Evolutionary conservation across 2,113 vertebrate species (phyloP).

Genomic region (Zosterops borbonicus): DNA sequence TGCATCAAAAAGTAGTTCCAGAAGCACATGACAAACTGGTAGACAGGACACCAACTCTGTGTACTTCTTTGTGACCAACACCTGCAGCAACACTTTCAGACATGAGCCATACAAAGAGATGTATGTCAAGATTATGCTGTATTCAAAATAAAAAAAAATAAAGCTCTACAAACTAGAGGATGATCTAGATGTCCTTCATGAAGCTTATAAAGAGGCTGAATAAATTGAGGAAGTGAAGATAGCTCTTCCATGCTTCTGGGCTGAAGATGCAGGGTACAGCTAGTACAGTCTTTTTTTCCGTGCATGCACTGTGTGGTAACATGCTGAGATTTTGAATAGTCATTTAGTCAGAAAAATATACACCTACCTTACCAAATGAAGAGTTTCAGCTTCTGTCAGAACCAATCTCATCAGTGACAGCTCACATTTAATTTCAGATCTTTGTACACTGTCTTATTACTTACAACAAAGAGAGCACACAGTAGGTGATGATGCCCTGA

Average conservation of each 20-base stretch:
- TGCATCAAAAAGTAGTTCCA: not conserved
- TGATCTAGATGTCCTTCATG: not conserved
- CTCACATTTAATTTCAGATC: slow-evolving; percentile 13
- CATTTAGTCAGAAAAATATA: not conserved
- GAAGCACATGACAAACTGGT: not conserved
- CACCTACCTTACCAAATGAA: not conserved
- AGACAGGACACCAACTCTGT: not conserved
- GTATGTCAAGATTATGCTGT: not conserved
- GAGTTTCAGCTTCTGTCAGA: not conserved
- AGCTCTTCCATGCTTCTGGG: not conserved
- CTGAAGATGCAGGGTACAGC: not conserved
- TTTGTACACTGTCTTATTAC: not conserved
- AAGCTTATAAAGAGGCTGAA: not conserved
- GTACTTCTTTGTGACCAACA: not conserved
- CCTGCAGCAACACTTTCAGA: not conserved
- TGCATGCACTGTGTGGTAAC: not conserved
- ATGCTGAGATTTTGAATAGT: not conserved
- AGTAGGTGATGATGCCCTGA: not conserved
- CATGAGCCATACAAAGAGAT: not conserved
- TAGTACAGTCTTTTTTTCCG: not conserved
- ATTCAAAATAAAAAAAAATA: not conserved
- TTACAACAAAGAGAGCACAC: not conserved
- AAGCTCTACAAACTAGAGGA: not conserved
- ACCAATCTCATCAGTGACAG: not conserved
- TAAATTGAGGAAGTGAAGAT: not conserved